Percentiles rank a stretch among this genome's conserved stretches.
These are phyloP conservation scores for Paradisaea rubra DNA, from an alignment of 2,113 vertebrate species.

Conservation along the genomic window DNA sequence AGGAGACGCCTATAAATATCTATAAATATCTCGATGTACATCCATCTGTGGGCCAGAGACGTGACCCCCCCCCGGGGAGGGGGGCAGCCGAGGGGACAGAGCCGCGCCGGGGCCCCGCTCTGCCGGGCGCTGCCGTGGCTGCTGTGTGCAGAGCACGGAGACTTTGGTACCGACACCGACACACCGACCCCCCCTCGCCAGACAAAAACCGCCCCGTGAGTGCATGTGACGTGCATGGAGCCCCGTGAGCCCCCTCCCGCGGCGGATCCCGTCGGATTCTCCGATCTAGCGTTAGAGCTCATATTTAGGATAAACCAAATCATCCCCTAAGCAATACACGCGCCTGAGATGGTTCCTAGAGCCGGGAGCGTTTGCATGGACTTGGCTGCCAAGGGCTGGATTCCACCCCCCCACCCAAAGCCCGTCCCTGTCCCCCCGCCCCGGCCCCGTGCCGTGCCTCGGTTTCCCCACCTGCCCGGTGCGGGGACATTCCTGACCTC, in stretches of 20 bases:
- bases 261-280: background rate
- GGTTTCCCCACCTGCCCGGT: background rate
- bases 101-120: background rate
- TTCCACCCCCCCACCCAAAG: background rate
- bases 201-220: background rate
- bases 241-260: conserved; percentile 9
- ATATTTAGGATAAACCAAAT: conserved; percentile 36
- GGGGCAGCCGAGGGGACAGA: background rate
- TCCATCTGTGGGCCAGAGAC: background rate
- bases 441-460: background rate
- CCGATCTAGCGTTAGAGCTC: background rate
- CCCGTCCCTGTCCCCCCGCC: background rate
- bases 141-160: background rate
- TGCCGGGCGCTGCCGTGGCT: background rate
- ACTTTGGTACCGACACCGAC: background rate
- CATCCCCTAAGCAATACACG: conserved; percentile 55
- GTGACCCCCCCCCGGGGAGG: background rate
- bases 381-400: conserved; percentile 60
- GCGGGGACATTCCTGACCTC: background rate
- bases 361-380: conserved; percentile 56
- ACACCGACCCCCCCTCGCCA: background rate
- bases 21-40: background rate
- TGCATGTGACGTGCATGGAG: conserved; percentile 57
- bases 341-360: background rate
- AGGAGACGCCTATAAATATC: background rate